These are phyloP conservation scores for Drosophila albomicans DNA, from an alignment of 1,140 invertebrate genomes.

Conservation along the genomic window DNA sequence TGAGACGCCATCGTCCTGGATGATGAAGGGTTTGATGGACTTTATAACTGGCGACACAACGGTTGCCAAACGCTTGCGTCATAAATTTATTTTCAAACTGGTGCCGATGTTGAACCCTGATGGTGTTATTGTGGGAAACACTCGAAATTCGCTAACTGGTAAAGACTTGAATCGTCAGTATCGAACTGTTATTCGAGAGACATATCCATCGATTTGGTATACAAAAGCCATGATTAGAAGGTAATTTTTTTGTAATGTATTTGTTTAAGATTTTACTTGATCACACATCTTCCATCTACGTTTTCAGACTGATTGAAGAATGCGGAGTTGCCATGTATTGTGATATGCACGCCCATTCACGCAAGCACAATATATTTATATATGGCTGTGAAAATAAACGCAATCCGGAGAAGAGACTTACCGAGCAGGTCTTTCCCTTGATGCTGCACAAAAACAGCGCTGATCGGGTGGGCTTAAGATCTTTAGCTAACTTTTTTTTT, in stretches of 20 bases:
- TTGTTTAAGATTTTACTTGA: background rate
- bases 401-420: constrained; percentile 90
- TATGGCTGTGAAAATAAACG: constrained; percentile 97
- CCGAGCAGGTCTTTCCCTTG: constrained; percentile 95
- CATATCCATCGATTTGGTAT: constrained; percentile 97
- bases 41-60: constrained; percentile 93
- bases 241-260: constrained; percentile 76
- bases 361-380: constrained; percentile 97
- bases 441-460: constrained; percentile 97
- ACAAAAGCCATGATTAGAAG: constrained; percentile 94
- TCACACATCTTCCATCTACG: background rate
- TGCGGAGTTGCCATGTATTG: constrained; percentile 97
- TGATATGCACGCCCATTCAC: constrained; percentile 97
- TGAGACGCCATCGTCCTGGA: constrained; percentile 97
- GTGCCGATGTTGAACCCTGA: constrained; percentile 98
- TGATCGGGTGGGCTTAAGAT: constrained; percentile 90
- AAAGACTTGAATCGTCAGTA: constrained; percentile 96
- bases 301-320: constrained; percentile 92
- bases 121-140: constrained; percentile 96
- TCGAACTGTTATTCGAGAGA: constrained; percentile 94
- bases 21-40: constrained; percentile 98
- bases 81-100: constrained; percentile 97
- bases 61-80: constrained; percentile 91
- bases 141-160: constrained; percentile 94
- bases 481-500: background rate